Conservation (phyloP, 2,797 vertebrate genomes). For the Acropternis orthonyx region DNA sequence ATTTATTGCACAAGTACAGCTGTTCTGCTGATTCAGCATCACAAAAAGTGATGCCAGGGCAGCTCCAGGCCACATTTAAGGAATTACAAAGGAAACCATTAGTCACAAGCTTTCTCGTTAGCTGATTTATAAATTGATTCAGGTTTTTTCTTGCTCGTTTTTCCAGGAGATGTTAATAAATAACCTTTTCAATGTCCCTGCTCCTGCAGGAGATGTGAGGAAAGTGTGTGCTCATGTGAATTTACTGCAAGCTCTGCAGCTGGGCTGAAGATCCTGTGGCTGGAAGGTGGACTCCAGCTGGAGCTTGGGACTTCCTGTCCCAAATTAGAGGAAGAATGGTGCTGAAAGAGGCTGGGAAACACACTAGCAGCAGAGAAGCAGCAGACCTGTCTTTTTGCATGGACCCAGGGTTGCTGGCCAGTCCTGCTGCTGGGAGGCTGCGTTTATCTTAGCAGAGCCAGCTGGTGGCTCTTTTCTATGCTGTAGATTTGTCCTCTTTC, state of each 20-base stretch:
- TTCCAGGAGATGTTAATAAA: conserved; percentile 31
- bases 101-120: conserved; percentile 28
- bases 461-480: background rate
- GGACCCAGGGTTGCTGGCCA: background rate
- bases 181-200: background rate
- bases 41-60: background rate
- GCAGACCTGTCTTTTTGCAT: background rate
- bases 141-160: conserved; percentile 14
- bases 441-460: background rate
- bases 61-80: background rate
- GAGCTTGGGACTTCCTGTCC: background rate
- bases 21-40: conserved; percentile 22
- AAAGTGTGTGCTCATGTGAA: background rate
- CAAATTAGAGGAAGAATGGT: background rate
- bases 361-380: background rate
- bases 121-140: conserved; percentile 26
- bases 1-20: background rate
- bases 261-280: background rate
- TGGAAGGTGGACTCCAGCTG: background rate
- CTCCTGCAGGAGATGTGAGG: background rate
- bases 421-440: background rate
- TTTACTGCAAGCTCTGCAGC: background rate
- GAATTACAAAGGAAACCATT: background rate
- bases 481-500: background rate
- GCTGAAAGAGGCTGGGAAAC: background rate